Evolutionary conservation across 1,140 invertebrate species (phyloP), one percentile per base, ranked within the genome.

Genomic region (Drosophila insularis): DNA sequence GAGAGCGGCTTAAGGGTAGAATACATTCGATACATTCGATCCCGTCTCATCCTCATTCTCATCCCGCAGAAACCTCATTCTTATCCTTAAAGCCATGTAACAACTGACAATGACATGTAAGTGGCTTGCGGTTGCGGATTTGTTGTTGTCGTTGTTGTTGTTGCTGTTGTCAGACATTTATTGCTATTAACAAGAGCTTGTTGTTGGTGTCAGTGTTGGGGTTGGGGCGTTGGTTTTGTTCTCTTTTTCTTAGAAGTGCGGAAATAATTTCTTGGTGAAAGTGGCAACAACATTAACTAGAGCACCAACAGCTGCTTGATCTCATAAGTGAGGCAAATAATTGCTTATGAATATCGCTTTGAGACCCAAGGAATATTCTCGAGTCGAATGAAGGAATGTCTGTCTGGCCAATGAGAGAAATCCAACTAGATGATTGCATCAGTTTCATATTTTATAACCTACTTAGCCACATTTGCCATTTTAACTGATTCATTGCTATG

Each of bases 171-270:
- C 35, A 21, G 46, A 58, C 66, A 74, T 78, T 77, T 79, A 78
- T 86, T 75, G 78, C 65, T 72, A 68, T 78, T 87, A 87, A 86
- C 81, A 71, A 72, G 73, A 63, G 70, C 63, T 73, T 53, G 62
- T 68, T 63, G 71, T 40, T 43, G 32, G 35, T 40, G 60, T 56
- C 35, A 53, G 21, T 50, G 43, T 50, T 19, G 3, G 54, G 8
- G 37, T 17, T 23, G 43, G 39, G 27, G 35, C 7, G 50, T 13
- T 23, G 17, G 13, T 50, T 46, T 46, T 2, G 0, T 23, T 62
- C 37, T 14, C 3, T 23, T 31, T 46, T 85, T 78, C 81, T 74
- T 76, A 81, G 81, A 86, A 87, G 63, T 74, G 71, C 68, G 74
- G 63, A 76, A 78, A 74, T 68, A 75, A 79, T 64, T 59, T 53